Conservation (phyloP, 2,888 invertebrate species). For the Leptothorax acervorum region DNA sequence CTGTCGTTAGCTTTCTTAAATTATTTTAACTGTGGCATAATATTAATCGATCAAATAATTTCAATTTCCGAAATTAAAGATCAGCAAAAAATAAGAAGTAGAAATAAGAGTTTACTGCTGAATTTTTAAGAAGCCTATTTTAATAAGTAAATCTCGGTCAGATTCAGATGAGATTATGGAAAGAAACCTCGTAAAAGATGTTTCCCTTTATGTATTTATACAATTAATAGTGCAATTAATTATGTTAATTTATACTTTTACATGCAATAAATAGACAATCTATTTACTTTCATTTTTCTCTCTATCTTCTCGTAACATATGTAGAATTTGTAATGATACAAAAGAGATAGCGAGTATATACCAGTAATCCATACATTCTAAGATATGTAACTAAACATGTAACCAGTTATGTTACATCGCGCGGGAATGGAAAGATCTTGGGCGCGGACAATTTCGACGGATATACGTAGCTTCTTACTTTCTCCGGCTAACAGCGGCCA, state of each 20-base stretch:
- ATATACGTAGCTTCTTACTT: slow-evolving; percentile 45
- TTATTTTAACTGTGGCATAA: not conserved
- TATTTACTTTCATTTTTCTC: not conserved
- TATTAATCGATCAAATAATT: not conserved
- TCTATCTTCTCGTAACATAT: not conserved
- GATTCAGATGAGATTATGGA: not conserved
- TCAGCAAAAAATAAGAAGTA: not conserved
- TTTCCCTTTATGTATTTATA: not conserved
- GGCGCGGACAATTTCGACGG: slow-evolving; percentile 42
- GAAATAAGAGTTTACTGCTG: no score
- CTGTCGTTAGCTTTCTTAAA: not conserved
- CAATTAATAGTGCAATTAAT: not conserved
- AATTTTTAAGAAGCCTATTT: not conserved
- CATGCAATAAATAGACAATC: not conserved
- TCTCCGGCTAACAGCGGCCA: slow-evolving; percentile 20
- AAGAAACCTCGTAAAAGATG: not conserved
- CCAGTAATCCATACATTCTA: not conserved
- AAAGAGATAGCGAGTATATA: not conserved
- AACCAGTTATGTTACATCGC: slow-evolving; percentile 9
- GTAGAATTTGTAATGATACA: not conserved
- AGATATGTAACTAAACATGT: not conserved
- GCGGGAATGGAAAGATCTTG: slow-evolving; percentile 27
- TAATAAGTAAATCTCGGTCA: not conserved
- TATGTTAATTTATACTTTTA: not conserved
- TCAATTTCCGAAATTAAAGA: not conserved